Evolutionary conservation across 2,888 invertebrate genomes (phyloP), one percentile per base, ranked within the genome.

Genomic region (Pantelozetes paolii): DNA sequence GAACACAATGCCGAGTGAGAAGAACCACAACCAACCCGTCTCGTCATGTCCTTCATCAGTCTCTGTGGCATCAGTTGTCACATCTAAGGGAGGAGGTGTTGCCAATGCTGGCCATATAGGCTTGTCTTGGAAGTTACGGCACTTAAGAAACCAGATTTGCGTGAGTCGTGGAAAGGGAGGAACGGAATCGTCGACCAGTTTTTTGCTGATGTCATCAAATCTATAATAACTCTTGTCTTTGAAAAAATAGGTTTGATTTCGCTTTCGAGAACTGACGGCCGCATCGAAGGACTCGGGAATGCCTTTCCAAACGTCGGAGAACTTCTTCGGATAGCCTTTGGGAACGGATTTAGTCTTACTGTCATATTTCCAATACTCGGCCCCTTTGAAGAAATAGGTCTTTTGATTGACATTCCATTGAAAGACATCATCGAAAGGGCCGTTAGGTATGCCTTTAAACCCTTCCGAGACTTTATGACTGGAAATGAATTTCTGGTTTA

Each of bases 351-450:
- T 57, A 3, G 2, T 2, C 23, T 57, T 57, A 8, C 23, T 57
- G 13, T 57, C 28, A n/a, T 57, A 57, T 57, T 57, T 23, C 26
- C 57, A 57, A 28, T 57, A 57, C 23, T 57, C 26, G 9, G 13
- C 57, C 11, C 57, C 28, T 57, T 57, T 57, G 57, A 57, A 45
- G 57, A 57, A 57, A 57, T 57, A 57, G 2, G 57, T 57, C 28
- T 57, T 57, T 23, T 28, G 26, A 26, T 57, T 57, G 28, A 8
- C 57, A 57, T 57, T 23, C 57, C 57, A 28, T 20, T 26, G 23
- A 8, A 57, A 26, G 6, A 28, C 23, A 5, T 57, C 57, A 20
- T 57, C 57, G 23, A 57, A 57, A n/a, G 57, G 23, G 11, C 26
- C 28, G 23, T 26, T 26, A 11, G 57, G 57, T 20, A 57, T 8